Base-by-base conservation (phyloP, 2,888 invertebrate species). In the Flexamia atlantica region DNA sequence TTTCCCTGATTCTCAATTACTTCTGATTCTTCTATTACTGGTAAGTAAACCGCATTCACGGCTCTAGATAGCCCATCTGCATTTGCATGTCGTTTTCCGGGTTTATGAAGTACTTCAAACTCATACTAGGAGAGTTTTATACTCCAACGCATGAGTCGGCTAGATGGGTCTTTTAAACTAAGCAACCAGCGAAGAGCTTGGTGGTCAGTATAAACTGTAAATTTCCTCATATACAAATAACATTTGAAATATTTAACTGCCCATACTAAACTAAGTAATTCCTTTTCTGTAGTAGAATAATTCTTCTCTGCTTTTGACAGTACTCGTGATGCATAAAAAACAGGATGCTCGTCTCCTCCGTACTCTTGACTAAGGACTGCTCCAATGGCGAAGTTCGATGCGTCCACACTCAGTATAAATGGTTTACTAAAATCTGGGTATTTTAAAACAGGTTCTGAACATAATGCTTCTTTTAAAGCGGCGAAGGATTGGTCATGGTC, bases 151-250 rank as follows among this genome's bases (percentile, higher is more conserved):
- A 88, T 85, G 64, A 90, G 85, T 85, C 89, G 88, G 0, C 89
- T 89, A 36, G 88, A 89, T 0, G 89, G 90, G 10, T 90, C 89
- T 86, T 90, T 90, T 0, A 90, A 57, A 0, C 64, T 88, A 82
- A 89, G 88, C 0, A 90, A 80, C 89, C 89, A 90, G 2, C 86
- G 87, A 2, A 90, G 81, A 0, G 89, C 89, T 81, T 88, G 86
- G 83, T 90, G 90, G 79, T 91, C 90, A 0, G 90, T 90, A 3
- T 89, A 87, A 0, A 90, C 89, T 0, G 84, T 88, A 50, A 91
- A 90, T 82, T 88, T 87, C 30, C 86, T 86, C 14, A 89, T 89
- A 50, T 87, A 89, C 0, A 89, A 64, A 84, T 89, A 89, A 4
- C 88, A 88, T 81, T 88, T 81, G 70, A 88, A 89, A 86, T 88